Conservation (phyloP, 2,888 invertebrate genomes). For the Marronus borbonicus region DNA sequence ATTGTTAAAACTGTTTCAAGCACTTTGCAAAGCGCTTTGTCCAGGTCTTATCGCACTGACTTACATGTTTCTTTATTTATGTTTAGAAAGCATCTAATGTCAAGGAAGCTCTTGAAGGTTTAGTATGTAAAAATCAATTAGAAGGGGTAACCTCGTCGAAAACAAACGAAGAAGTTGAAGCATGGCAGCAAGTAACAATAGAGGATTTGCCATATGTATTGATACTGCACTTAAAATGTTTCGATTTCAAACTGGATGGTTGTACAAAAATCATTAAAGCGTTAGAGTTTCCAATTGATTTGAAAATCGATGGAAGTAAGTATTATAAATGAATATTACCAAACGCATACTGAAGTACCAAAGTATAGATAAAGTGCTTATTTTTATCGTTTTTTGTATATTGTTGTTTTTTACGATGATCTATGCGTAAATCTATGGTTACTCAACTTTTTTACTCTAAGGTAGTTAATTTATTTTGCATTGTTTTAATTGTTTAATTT, state of each 20-base stretch:
- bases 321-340: conserved; percentile 58
- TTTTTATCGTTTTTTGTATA: too few relatives aligned
- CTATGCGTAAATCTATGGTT: too few relatives aligned
- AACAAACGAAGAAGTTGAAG: conserved; percentile 87
- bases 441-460: too few relatives aligned
- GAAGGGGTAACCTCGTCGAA: conserved; percentile 89
- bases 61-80: conserved; percentile 2
- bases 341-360: too few relatives aligned
- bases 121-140: conserved; percentile 88
- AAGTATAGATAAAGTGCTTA: too few relatives aligned
- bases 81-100: conserved; percentile 86
- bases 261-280: conserved; percentile 94
- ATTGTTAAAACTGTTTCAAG: too few relatives aligned
- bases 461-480: too few relatives aligned
- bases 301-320: conserved; percentile 91
- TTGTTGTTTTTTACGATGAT: too few relatives aligned
- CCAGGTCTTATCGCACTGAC: too few relatives aligned
- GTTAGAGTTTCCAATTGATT: conserved; percentile 90
- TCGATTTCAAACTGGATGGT: conserved; percentile 89
- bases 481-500: too few relatives aligned
- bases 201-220: conserved; percentile 93
- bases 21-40: too few relatives aligned
- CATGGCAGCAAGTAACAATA: conserved; percentile 91
- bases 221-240: conserved; percentile 94
- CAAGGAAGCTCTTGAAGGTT: conserved; percentile 88